Evolutionary conservation across 2,797 vertebrate species (phyloP).

Genomic region (Oreochromis mossambicus): DNA sequence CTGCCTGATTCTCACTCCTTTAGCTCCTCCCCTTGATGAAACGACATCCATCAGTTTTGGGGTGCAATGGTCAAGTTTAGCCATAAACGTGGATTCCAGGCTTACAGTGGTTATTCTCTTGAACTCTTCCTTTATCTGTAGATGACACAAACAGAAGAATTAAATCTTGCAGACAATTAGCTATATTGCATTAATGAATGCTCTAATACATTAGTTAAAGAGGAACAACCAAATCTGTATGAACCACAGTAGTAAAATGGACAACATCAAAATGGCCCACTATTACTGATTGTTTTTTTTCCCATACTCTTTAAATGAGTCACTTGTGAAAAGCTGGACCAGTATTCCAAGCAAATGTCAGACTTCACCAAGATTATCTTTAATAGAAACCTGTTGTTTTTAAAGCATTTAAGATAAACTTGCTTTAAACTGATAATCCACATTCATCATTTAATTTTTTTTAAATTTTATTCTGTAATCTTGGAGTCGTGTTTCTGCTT

Average conservation of each 20-base stretch:
- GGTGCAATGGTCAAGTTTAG: background rate
- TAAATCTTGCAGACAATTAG: background rate
- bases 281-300: background rate
- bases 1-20: background rate
- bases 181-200: background rate
- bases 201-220: background rate
- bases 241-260: rapidly evolving
- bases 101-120: background rate
- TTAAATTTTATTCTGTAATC: too few species aligned
- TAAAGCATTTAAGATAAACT: background rate
- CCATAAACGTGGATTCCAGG: background rate
- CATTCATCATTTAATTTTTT: too few species aligned
- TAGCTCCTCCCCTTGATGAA: background rate
- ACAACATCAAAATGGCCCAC: background rate
- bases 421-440: background rate
- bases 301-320: background rate
- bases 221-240: background rate
- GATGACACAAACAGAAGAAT: background rate
- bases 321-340: background rate
- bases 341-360: background rate
- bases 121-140: background rate
- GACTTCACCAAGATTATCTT: background rate
- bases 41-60: background rate
- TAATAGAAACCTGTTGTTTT: background rate
- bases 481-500: too few species aligned